Evolutionary conservation across 2,797 vertebrate genomes (phyloP).

Genomic region (Lycodopsis pacificus): DNA sequence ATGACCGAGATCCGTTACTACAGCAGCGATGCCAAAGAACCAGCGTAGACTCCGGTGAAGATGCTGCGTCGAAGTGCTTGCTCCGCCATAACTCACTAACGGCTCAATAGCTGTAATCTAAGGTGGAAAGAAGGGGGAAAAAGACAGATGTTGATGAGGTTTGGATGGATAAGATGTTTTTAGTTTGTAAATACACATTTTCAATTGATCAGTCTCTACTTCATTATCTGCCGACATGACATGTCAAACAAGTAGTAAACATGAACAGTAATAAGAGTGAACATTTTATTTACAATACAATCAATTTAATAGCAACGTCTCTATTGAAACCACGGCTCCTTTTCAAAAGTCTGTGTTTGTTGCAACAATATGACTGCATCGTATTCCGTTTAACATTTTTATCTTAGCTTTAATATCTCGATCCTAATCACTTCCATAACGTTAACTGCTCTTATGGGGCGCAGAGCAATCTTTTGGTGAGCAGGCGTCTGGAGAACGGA

Average conservation of each 20-base stretch:
- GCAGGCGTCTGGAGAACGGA: too few species aligned
- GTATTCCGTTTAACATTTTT: not conserved
- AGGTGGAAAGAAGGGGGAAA: not conserved
- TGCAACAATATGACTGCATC: not conserved
- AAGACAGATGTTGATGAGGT: not conserved
- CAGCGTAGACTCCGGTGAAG: conserved; percentile 95
- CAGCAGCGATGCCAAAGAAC: conserved; percentile 95
- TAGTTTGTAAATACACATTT: not conserved
- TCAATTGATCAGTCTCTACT: not conserved
- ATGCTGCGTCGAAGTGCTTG: conserved; percentile 92
- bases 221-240: not conserved
- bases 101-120: conserved; percentile 96
- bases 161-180: not conserved
- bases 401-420: not conserved
- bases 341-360: too few species aligned
- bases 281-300: too few species aligned
- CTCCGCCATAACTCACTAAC: conserved; percentile 93
- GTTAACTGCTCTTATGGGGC: not conserved
- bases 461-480: not conserved
- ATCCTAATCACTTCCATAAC: not conserved
- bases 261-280: too few species aligned
- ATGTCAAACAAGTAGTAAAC: too few species aligned
- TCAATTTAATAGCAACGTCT: too few species aligned
- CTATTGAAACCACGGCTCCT: too few species aligned
- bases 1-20: conserved; percentile 94